phyloP scores from a whole-genome alignment of 2,888 invertebrate species.

The Philereme transversata region DNA sequence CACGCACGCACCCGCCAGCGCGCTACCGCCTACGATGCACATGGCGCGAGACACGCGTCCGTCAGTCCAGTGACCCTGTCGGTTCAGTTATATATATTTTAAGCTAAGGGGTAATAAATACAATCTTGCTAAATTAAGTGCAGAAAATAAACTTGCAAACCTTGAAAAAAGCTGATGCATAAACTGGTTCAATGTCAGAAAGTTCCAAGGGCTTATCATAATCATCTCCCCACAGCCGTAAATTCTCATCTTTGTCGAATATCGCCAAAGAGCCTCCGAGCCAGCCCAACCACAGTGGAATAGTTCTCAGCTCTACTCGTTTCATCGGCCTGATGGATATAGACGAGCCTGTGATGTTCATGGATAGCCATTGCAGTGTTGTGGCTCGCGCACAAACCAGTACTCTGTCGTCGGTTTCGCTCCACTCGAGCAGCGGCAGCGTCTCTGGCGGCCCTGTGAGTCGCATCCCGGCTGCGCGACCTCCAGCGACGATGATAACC shows the following conservation, averaged over 20 bases:
- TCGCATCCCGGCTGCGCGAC: constrained; percentile 76
- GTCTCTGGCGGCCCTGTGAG: constrained; percentile 90
- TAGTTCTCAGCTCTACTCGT: constrained; percentile 86
- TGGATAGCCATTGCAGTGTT: constrained; percentile 93
- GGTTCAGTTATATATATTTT: background rate
- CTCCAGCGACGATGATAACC: constrained; percentile 84
- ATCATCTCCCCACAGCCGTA: constrained; percentile 95
- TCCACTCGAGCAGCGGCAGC: constrained; percentile 96
- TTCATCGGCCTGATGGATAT: constrained; percentile 85
- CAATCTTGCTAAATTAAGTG: background rate
- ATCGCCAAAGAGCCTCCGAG: constrained; percentile 92
- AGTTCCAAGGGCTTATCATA: constrained; percentile 94
- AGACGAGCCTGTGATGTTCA: constrained; percentile 70
- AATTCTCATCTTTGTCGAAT: constrained; percentile 92
- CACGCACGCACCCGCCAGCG: constrained; percentile 73
- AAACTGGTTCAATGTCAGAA: constrained; percentile 91
- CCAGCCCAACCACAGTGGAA: constrained; percentile 88
- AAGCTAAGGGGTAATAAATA: too few species aligned
- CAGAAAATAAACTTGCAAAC: constrained; percentile 58
- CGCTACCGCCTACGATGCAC: constrained; percentile 83
- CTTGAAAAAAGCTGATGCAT: constrained; percentile 94
- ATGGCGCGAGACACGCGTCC: constrained; percentile 92
- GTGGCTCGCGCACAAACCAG: constrained; percentile 94
- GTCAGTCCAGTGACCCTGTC: constrained; percentile 95
- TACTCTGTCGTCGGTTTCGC: constrained; percentile 88